These are phyloP conservation scores for Aphis craccivora DNA, from an alignment of 1,140 invertebrate genomes.

Conservation along the genomic window DNA sequence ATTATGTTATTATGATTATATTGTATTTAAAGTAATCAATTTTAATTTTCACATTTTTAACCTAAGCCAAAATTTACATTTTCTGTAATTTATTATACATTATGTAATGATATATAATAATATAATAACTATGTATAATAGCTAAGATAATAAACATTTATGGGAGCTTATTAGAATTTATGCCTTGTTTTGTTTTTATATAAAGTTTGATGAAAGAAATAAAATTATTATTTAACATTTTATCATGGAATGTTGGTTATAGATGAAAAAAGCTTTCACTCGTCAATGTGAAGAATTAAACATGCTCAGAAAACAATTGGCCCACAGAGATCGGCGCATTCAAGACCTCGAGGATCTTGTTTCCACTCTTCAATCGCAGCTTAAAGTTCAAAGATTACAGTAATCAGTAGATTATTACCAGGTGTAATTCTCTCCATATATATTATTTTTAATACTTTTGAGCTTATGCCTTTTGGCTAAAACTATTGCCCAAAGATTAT, in stretches of 20 bases:
- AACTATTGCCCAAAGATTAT: not conserved
- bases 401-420: not conserved
- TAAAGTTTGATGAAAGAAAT: not conserved
- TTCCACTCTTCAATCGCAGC: slow-evolving; percentile 67
- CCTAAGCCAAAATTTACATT: not conserved
- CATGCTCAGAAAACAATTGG: slow-evolving; percentile 76
- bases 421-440: not conserved
- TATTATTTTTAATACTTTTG: not conserved
- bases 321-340: slow-evolving; percentile 77
- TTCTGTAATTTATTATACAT: not conserved
- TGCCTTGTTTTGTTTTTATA: not conserved
- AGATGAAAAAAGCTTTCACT: slow-evolving; percentile 77
- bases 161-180: not conserved
- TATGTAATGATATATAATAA: no score
- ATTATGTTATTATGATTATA: no score
- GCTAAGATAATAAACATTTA: not conserved
- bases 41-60: not conserved
- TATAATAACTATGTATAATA: not conserved
- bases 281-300: slow-evolving; percentile 81
- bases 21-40: not conserved
- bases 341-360: slow-evolving; percentile 80
- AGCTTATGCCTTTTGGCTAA: not conserved
- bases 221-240: not conserved
- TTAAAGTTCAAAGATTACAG: slow-evolving; percentile 46
- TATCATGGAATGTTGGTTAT: slow-evolving; percentile 61